Conservation (phyloP, 2,888 invertebrate species). For the Osedax fenrisi region DNA sequence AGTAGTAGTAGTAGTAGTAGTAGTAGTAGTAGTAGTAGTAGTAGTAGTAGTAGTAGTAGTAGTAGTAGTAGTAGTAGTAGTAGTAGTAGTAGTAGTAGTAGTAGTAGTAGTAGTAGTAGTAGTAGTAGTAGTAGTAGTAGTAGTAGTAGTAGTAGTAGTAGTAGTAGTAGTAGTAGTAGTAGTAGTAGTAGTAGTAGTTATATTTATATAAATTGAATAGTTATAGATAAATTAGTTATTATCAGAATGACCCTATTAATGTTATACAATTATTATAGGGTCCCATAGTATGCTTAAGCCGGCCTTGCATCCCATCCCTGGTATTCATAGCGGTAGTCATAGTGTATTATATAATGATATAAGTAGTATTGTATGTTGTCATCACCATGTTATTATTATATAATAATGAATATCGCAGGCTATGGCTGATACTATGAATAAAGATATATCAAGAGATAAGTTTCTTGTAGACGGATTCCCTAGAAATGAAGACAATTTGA, state of each 20-base stretch:
- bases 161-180: constrained; percentile 13
- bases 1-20: constrained; percentile 16
- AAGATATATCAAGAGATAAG: constrained; percentile 57
- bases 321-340: too few relatives aligned
- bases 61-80: constrained; percentile 16
- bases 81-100: constrained; percentile 16
- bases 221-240: too few relatives aligned
- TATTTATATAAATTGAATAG: too few relatives aligned
- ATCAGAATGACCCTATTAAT: too few relatives aligned
- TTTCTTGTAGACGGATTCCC: constrained; percentile 98
- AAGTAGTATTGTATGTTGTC: too few relatives aligned
- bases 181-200: not conserved
- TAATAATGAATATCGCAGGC: too few relatives aligned
- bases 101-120: constrained; percentile 14
- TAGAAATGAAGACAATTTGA: constrained; percentile 83
- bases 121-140: constrained; percentile 14
- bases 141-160: constrained; percentile 16
- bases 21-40: constrained; percentile 14
- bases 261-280: too few relatives aligned
- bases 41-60: constrained; percentile 14
- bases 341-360: too few relatives aligned
- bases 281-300: too few relatives aligned
- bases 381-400: too few relatives aligned
- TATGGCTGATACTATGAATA: constrained; percentile 44
- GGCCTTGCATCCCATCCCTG: too few relatives aligned